Percentiles rank a stretch among this genome's conserved stretches.
These are phyloP conservation scores for Florisuga fusca DNA, from an alignment of 2,797 vertebrate genomes.

Conservation along the genomic window DNA sequence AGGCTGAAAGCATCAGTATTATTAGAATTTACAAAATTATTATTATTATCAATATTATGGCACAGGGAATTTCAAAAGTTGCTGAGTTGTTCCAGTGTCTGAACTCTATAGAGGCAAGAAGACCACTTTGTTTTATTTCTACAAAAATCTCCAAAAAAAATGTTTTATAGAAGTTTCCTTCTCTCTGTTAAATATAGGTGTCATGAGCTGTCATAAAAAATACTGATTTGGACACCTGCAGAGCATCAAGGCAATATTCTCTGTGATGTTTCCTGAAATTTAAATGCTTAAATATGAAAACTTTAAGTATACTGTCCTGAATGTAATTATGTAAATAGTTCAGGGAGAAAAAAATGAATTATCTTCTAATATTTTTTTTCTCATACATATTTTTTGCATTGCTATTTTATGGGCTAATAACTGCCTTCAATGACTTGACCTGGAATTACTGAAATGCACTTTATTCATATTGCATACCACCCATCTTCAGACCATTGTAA, in stretches of 20 bases:
- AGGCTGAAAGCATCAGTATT: neutral
- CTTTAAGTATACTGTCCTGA: neutral
- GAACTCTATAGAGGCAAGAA: neutral
- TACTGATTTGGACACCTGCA: neutral
- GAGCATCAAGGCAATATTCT: neutral
- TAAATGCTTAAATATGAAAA: neutral
- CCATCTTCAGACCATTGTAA: neutral
- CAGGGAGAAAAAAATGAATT: fast-evolving
- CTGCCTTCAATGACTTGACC: neutral
- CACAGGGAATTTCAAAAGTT: neutral
- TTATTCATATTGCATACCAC: neutral
- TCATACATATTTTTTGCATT: neutral
- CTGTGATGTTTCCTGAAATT: neutral
- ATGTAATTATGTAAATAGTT: neutral
- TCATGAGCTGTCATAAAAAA: neutral
- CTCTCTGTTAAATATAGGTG: neutral
- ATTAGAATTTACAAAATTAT: neutral
- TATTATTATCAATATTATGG: neutral
- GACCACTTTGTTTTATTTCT: neutral
- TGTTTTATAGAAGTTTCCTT: neutral
- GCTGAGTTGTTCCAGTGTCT: neutral
- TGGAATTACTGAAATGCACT: neutral
- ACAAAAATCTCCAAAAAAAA: neutral
- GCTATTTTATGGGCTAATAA: neutral
- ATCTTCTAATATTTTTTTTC: neutral